Percentiles rank a stretch among this genome's conserved stretches.
Evolutionary conservation across 2,888 invertebrate species (phyloP).

Genomic region (Lepidochrysops patricia): DNA sequence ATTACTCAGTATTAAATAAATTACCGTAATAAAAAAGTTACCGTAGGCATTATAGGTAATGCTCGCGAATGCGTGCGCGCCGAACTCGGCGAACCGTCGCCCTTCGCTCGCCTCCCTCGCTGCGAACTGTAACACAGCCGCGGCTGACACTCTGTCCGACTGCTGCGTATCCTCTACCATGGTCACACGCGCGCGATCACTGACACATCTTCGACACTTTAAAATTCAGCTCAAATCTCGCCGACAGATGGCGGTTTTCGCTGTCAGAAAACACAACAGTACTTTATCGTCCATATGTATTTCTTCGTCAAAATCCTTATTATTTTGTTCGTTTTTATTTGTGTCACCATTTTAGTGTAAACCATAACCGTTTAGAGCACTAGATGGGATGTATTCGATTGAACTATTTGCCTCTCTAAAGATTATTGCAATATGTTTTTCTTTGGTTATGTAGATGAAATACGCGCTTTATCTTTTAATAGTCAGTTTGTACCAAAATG

Average conservation of each 20-base stretch:
- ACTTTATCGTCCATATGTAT: slow-evolving; percentile 42
- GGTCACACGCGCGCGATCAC: slow-evolving; percentile 20
- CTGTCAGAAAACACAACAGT: slow-evolving; percentile 43
- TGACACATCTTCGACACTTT: slow-evolving; percentile 8
- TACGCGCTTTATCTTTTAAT: no score
- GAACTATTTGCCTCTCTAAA: neutral
- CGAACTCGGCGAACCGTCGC: slow-evolving; percentile 53
- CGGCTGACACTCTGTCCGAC: slow-evolving; percentile 51
- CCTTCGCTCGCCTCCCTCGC: slow-evolving; percentile 63
- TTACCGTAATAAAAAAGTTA: slow-evolving; percentile 27
- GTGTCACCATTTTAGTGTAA: slow-evolving; percentile 16
- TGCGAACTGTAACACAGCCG: slow-evolving; percentile 60
- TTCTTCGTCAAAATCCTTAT: slow-evolving; percentile 29
- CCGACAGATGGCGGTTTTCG: slow-evolving; percentile 27
- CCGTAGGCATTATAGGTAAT: slow-evolving; percentile 60
- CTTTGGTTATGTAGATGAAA: neutral
- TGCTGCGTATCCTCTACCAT: slow-evolving; percentile 60
- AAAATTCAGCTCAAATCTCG: neutral
- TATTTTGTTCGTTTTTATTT: slow-evolving; percentile 24
- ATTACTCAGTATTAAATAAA: no score
- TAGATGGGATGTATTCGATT: neutral
- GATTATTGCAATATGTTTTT: slow-evolving; percentile 20
- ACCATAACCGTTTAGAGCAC: slow-evolving; percentile 16
- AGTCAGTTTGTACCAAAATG: no score
- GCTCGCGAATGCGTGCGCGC: slow-evolving; percentile 61